Base-by-base conservation (phyloP, 2,888 invertebrate species). In the Metopia argyrocephala region DNA sequence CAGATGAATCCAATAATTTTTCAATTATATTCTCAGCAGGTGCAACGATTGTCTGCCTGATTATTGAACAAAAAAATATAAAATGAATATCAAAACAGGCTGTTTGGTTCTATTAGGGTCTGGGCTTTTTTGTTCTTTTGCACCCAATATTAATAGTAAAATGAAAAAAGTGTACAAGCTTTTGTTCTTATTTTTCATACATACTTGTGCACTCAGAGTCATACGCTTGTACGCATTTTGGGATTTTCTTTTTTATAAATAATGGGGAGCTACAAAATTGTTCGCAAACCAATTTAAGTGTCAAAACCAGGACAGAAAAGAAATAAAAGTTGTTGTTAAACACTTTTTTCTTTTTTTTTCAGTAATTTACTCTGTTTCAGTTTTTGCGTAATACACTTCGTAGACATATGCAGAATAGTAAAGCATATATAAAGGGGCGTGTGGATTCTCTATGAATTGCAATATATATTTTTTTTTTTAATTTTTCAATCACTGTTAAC, bases 21-120 rank as follows among this genome's bases (percentile, higher is more conserved):
- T 69, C 83, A 83, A 83, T 83, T 83, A 83, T 71, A 71, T 65
- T 70, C 82, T 15, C 83, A 82, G 82, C 78, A 75, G 78, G 82
- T 66, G 62, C 1, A 25, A 50, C 76, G 50, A 81, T 81, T 78
- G 73, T 78, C 74, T 70, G 50, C 48, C 25, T 73, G 71, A 71
- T 78, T 78, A 71, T 66, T 78, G 66, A 78, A 78, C 78, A 78
- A 78, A 54, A 69, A 46, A n/a, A 0, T 71, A 73, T 66, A 78
- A 78, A 68, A 76, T 15, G n/a, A 46, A n/a, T 12, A 2, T 46
- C 21, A 31, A 76, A 78, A 68, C 38, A 45, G 27, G 15, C 45
- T 56, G 59, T 59, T 27, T 45, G 23, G 69, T 31, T 64, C 62
- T 52, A 52, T 71, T 73, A 56, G 61, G 27, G 62, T 64, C 57